Percentiles rank a stretch among this genome's conserved stretches.
These are phyloP conservation scores for Calameuta pallipes DNA, from an alignment of 2,888 invertebrate species.

Conservation along the genomic window DNA sequence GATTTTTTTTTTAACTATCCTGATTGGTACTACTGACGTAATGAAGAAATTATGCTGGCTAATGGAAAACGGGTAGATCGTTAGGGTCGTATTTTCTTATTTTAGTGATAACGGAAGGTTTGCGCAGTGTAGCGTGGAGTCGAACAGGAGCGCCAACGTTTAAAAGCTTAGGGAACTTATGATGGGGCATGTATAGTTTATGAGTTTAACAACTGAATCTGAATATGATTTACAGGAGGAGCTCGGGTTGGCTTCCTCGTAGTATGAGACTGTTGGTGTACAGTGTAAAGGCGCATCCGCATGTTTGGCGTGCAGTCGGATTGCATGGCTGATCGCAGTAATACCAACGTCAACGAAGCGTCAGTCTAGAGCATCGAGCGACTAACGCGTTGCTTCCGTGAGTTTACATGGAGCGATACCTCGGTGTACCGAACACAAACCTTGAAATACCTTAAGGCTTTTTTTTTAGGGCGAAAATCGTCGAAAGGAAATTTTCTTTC, in stretches of 20 bases:
- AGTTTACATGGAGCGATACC: conserved; percentile 10
- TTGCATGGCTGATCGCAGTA: conserved; percentile 41
- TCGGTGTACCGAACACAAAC: background rate
- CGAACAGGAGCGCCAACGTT: conserved; percentile 2
- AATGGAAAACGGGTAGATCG: background rate
- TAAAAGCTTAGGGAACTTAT: conserved; percentile 21
- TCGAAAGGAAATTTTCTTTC: background rate
- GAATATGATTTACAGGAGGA: conserved; percentile 50
- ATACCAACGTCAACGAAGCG: conserved; percentile 19
- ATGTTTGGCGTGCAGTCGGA: conserved; percentile 32
- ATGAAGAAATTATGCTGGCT: background rate
- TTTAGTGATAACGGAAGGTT: conserved; percentile 9
- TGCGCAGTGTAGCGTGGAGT: conserved; percentile 25
- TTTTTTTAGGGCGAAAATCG: background rate
- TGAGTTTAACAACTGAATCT: conserved; percentile 47
- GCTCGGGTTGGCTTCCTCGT: conserved; percentile 33
- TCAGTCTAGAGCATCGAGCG: background rate
- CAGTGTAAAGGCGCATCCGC: conserved; percentile 21
- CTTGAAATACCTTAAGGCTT: background rate
- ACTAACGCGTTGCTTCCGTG: conserved; percentile 31
- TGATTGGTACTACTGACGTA: background rate
- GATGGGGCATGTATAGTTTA: conserved; percentile 29
- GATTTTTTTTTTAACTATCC: background rate
- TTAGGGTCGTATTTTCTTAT: background rate
- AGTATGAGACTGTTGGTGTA: conserved; percentile 20